Conservation (phyloP, 2,888 invertebrate species). For the Apocheima hispidaria region DNA sequence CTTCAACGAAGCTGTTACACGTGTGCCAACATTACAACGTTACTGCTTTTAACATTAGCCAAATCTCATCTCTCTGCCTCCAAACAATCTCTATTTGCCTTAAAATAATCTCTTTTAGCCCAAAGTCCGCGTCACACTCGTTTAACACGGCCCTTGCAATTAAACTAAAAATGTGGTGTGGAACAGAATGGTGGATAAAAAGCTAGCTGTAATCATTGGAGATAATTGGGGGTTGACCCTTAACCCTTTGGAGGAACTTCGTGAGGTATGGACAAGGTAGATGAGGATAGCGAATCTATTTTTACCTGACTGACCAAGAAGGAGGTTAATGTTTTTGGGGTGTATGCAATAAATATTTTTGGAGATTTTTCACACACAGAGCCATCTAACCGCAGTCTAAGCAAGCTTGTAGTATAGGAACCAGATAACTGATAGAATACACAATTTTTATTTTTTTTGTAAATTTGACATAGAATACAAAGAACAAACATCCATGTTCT, state of each 20-base stretch:
- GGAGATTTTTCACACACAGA: too few species aligned
- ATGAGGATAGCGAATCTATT: constrained; percentile 41
- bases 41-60: constrained; percentile 32
- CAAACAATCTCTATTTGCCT: constrained; percentile 25
- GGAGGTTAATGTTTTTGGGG: too few species aligned
- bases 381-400: too few species aligned
- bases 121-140: constrained; percentile 60
- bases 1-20: constrained; percentile 4
- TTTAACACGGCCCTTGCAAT: constrained; percentile 61
- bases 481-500: too few species aligned
- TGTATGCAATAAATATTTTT: too few species aligned
- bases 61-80: constrained; percentile 43
- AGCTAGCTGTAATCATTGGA: constrained; percentile 78
- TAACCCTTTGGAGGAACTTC: constrained; percentile 77
- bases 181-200: constrained; percentile 64
- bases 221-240: constrained; percentile 80
- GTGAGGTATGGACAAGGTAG: constrained; percentile 47
- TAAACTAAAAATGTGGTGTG: constrained; percentile 79
- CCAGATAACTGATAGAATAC: too few species aligned
- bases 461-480: too few species aligned
- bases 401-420: too few species aligned
- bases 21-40: constrained; percentile 19
- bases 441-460: too few species aligned
- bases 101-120: constrained; percentile 36
- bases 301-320: too few species aligned